Percentiles rank a stretch among this genome's conserved stretches.
Evolutionary conservation across 2,113 vertebrate genomes (phyloP).

Genomic region (Oxyruncus cristatus): DNA sequence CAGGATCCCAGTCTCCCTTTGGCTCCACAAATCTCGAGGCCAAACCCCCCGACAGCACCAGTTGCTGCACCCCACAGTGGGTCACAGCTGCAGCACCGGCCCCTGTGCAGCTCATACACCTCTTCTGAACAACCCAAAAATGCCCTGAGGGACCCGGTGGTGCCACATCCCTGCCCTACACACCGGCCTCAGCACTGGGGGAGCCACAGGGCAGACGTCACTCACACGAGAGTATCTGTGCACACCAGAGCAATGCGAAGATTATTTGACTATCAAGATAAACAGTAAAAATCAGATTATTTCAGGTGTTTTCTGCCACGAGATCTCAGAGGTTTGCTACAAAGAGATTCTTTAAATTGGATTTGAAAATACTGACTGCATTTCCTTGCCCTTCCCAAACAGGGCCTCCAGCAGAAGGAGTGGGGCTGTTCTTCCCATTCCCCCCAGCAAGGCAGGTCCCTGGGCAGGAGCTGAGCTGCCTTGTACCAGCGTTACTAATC

Average conservation of each 20-base stretch:
- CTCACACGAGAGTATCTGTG: accelerated
- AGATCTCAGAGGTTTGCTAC: background rate
- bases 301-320: background rate
- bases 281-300: slow-evolving; percentile 17
- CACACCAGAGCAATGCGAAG: background rate
- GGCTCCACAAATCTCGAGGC: background rate
- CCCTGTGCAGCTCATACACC: background rate
- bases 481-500: background rate
- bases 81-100: background rate
- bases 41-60: background rate
- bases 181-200: background rate
- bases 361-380: background rate
- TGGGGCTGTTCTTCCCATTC: background rate
- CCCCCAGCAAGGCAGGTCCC: background rate
- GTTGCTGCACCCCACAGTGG: accelerated
- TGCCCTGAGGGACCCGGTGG: accelerated
- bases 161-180: accelerated
- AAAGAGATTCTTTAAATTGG: background rate
- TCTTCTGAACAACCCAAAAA: background rate
- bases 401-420: background rate
- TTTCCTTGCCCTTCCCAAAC: background rate
- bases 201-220: background rate
- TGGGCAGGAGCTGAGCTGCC: background rate
- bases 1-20: background rate
- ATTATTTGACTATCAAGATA: background rate